These are phyloP conservation scores for Yponomeuta sedellus DNA, from an alignment of 2,888 invertebrate genomes.

Conservation along the genomic window DNA sequence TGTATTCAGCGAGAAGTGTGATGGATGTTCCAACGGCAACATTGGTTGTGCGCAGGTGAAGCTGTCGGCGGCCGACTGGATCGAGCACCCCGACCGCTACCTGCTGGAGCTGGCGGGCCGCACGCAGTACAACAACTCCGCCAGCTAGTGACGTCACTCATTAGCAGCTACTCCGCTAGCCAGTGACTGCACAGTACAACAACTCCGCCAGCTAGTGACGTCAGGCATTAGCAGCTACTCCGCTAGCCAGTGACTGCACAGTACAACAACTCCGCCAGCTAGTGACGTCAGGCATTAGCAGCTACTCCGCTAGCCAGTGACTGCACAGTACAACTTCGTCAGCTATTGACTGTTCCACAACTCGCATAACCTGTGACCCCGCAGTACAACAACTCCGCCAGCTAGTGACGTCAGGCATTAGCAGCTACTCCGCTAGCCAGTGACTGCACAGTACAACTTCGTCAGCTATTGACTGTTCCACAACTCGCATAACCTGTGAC, in stretches of 20 bases:
- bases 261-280: constrained; percentile 82
- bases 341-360: background rate
- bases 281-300: constrained; percentile 28
- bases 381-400: constrained; percentile 83
- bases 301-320: constrained; percentile 53
- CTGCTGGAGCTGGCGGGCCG: constrained; percentile 91
- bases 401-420: background rate
- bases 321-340: too few relatives aligned
- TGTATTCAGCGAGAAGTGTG: too few relatives aligned
- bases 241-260: constrained; percentile 75
- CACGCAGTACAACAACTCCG: constrained; percentile 85
- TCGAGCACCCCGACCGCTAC: constrained; percentile 96
- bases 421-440: background rate
- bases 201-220: constrained; percentile 74
- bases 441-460: too few relatives aligned
- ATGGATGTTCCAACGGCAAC: too few relatives aligned
- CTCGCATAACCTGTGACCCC: too few relatives aligned
- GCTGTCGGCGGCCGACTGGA: constrained; percentile 92
- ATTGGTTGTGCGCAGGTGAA: constrained; percentile 78
- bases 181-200: constrained; percentile 81
- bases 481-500: too few relatives aligned
- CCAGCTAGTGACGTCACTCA: constrained; percentile 55
- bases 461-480: too few relatives aligned
- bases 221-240: background rate
- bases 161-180: background rate